phyloP scores from a whole-genome alignment of 2,113 vertebrate species.

The Saccopteryx leptura region DNA sequence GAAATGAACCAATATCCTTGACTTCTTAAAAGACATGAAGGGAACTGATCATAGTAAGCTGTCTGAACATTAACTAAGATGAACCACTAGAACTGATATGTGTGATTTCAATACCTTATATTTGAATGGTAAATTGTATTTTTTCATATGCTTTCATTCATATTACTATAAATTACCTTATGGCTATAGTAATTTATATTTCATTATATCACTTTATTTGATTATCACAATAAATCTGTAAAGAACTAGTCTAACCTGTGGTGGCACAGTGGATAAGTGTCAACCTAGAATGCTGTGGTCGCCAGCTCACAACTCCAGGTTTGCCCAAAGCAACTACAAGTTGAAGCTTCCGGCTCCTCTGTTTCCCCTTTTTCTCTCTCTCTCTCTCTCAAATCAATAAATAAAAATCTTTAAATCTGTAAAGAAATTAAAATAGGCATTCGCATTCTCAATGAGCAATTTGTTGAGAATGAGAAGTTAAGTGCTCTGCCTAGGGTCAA shows the following conservation, averaged over 20 bases:
- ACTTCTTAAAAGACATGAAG: constrained; percentile 19
- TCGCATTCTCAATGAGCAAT: neutral
- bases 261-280: too few species aligned
- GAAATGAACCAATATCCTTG: neutral
- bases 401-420: neutral
- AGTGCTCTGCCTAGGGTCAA: neutral
- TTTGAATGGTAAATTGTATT: neutral
- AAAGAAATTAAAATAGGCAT: constrained; percentile 1
- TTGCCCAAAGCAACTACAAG: too few species aligned
- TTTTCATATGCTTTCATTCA: constrained; percentile 45
- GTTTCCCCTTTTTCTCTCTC: too few species aligned
- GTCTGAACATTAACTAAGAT: neutral
- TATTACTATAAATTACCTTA: constrained; percentile 1
- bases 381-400: too few species aligned
- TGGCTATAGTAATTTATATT: constrained; percentile 35
- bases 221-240: neutral
- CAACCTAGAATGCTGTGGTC: too few species aligned
- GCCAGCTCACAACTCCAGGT: too few species aligned
- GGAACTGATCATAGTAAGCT: constrained; percentile 4
- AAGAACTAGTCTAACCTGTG: neutral
- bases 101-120: neutral
- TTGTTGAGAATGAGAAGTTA: constrained; percentile 49
- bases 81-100: neutral
- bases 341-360: too few species aligned
- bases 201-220: neutral